Evolutionary conservation across 1,140 invertebrate genomes (phyloP).

Genomic region (Heterodera schachtii): DNA sequence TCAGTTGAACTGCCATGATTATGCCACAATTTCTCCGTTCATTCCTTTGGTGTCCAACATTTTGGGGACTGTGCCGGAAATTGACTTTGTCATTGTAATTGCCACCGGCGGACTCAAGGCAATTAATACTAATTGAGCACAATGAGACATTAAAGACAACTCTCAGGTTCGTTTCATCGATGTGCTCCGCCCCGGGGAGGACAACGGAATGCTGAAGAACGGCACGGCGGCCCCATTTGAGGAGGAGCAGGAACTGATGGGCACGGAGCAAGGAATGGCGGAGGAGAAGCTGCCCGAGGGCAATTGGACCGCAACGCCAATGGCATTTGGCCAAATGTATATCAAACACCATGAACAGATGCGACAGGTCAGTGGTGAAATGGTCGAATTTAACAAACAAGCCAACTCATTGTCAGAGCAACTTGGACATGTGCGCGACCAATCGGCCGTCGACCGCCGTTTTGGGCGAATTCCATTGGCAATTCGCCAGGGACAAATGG

Average conservation of each 20-base stretch:
- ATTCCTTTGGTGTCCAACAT: slow-evolving; percentile 49
- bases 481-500: slow-evolving; percentile 11
- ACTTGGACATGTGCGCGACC: slow-evolving; percentile 50
- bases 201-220: slow-evolving; percentile 16
- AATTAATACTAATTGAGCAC: background rate
- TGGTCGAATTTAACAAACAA: background rate
- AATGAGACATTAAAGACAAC: background rate
- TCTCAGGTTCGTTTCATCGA: slow-evolving; percentile 43
- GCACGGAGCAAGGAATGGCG: slow-evolving; percentile 10
- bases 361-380: slow-evolving; percentile 34
- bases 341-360: slow-evolving; percentile 47
- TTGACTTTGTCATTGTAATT: slow-evolving; percentile 58
- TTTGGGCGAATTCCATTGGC: slow-evolving; percentile 46
- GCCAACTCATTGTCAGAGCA: slow-evolving; percentile 32
- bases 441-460: slow-evolving; percentile 48
- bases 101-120: slow-evolving; percentile 64
- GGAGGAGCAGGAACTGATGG: slow-evolving; percentile 2
- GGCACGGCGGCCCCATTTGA: slow-evolving; percentile 1
- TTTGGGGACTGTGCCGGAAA: slow-evolving; percentile 52
- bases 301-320: slow-evolving; percentile 11
- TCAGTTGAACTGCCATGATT: slow-evolving; percentile 64
- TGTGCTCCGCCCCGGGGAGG: slow-evolving; percentile 16
- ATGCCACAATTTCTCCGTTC: slow-evolving; percentile 60
- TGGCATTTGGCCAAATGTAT: slow-evolving; percentile 41
- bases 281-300: slow-evolving; percentile 13